phyloP scores from a whole-genome alignment of 2,797 vertebrate species.

The Malacoraja senta region DNA sequence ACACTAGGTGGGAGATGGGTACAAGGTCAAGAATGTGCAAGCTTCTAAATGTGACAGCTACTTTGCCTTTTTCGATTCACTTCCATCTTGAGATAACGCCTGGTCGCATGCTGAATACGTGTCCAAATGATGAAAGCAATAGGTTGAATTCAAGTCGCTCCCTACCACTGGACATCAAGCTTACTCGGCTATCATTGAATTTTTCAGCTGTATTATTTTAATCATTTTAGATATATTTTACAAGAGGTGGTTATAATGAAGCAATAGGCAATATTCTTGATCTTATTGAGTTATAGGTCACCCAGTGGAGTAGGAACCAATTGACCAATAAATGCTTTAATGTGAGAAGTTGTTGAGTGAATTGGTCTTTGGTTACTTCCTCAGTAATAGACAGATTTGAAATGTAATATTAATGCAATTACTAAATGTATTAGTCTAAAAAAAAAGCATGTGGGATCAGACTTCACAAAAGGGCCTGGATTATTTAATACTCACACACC shows the following conservation, averaged over 20 bases:
- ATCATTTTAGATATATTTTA: background rate
- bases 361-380: background rate
- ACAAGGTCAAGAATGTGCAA: background rate
- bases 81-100: background rate
- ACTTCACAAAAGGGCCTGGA: background rate
- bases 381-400: background rate
- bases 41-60: background rate
- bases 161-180: background rate
- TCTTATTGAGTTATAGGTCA: background rate
- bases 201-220: background rate
- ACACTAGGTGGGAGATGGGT: background rate
- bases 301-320: background rate
- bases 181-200: background rate
- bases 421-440: background rate
- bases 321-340: background rate
- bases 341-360: background rate
- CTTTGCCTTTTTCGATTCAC: background rate
- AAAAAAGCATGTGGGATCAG: background rate
- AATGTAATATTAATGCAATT: background rate
- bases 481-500: background rate
- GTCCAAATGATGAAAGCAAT: background rate
- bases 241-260: background rate
- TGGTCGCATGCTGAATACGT: background rate
- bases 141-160: background rate
- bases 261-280: background rate